A percentile compares a stretch with the other conserved stretches of the same genome.
Conservation (phyloP, 2,113 vertebrate genomes). For the Ardeotis arabs region DNA sequence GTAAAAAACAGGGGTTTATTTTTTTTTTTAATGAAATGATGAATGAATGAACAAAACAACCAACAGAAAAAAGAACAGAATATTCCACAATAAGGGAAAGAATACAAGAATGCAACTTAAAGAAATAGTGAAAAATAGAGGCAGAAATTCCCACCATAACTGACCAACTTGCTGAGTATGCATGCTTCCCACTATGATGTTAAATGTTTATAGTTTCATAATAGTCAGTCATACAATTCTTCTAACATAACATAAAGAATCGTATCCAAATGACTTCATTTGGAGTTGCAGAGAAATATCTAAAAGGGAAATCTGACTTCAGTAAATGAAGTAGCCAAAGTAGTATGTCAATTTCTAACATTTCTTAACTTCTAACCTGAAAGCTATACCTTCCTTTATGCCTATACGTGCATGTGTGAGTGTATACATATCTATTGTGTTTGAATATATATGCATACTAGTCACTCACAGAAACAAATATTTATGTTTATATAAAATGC, state of each 20-base stretch:
- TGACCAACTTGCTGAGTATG: not conserved
- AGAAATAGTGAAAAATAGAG: not conserved
- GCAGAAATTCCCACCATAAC: not conserved
- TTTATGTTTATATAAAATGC: not conserved
- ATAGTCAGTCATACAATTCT: not conserved
- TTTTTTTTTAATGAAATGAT: not conserved
- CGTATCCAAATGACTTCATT: not conserved
- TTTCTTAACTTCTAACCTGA: not conserved
- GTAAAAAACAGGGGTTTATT: not conserved
- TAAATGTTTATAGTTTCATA: not conserved
- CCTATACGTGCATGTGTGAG: not conserved
- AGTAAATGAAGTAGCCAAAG: not conserved
- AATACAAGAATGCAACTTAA: not conserved
- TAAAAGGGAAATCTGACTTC: not conserved
- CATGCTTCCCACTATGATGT: not conserved
- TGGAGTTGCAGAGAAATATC: not conserved
- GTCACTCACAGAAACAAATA: not conserved
- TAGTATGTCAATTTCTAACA: not conserved
- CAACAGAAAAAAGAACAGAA: not conserved
- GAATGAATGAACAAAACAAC: not conserved
- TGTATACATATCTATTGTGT: not conserved
- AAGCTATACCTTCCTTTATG: not conserved
- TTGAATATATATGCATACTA: not conserved
- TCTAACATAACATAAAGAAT: not conserved
- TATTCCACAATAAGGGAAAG: not conserved